Evolutionary conservation across 2,888 invertebrate genomes (phyloP).

Genomic region (Hirtodrosophila duncani): DNA sequence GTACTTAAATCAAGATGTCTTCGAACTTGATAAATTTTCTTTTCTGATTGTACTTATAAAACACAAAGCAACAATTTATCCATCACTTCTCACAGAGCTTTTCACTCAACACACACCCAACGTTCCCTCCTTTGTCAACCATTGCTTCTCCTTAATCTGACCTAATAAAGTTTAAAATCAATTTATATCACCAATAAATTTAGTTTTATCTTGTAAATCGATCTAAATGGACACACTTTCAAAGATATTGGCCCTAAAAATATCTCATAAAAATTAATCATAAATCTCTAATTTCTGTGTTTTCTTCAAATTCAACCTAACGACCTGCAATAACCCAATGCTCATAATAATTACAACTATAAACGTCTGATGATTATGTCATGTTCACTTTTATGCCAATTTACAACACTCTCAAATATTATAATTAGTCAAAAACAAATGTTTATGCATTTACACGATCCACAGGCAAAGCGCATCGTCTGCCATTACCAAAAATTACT

Average conservation of each 20-base stretch:
- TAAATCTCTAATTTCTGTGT: too few species aligned
- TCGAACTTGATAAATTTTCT: too few species aligned
- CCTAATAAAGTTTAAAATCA: too few species aligned
- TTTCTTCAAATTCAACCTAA: too few species aligned
- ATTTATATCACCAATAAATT: background rate
- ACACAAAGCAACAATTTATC: too few species aligned
- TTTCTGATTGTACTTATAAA: too few species aligned
- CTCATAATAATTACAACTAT: constrained; percentile 19
- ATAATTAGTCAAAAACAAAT: constrained; percentile 52
- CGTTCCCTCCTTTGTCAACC: too few species aligned
- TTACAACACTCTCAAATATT: constrained; percentile 17
- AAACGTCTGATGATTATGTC: background rate
- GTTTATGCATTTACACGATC: constrained; percentile 41
- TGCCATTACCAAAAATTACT: constrained; percentile 52
- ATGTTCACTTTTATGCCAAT: constrained; percentile 9
- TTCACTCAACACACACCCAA: too few species aligned
- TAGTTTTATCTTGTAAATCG: background rate
- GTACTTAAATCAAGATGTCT: too few species aligned
- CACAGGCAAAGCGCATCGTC: constrained; percentile 22
- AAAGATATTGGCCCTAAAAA: background rate
- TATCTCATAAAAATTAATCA: constrained; percentile 10
- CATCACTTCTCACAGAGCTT: too few species aligned
- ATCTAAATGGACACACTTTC: constrained; percentile 20
- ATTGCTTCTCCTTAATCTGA: too few species aligned
- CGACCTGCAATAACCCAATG: too few species aligned